These are phyloP conservation scores for Zosterops borbonicus DNA, from an alignment of 2,113 vertebrate genomes.

Conservation along the genomic window DNA sequence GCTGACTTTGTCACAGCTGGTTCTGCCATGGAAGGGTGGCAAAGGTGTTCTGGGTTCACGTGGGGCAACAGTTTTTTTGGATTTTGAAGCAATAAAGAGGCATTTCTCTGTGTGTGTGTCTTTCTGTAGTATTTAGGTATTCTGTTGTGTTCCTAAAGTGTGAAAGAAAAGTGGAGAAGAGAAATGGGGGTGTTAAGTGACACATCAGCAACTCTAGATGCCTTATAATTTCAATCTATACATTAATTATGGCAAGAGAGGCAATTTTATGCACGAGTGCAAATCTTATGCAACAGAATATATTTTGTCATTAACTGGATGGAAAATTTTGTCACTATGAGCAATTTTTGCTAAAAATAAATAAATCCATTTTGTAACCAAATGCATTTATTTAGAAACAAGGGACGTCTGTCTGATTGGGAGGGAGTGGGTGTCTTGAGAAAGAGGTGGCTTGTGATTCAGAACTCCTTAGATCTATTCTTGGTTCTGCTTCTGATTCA, in stretches of 20 bases:
- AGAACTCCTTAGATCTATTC: constrained; percentile 62
- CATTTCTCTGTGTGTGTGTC: background rate
- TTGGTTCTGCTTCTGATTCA: constrained; percentile 49
- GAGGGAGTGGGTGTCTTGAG: constrained; percentile 56
- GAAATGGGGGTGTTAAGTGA: background rate
- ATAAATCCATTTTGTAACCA: constrained; percentile 57
- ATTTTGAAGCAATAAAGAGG: background rate
- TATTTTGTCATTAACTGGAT: constrained; percentile 43
- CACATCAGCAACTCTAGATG: background rate
- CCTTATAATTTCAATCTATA: constrained; percentile 8
- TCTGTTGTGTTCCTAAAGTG: background rate
- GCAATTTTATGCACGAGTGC: background rate
- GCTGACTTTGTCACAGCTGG: background rate
- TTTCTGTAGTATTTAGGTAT: background rate
- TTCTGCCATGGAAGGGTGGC: background rate
- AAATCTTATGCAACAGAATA: constrained; percentile 25
- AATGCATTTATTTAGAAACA: constrained; percentile 65
- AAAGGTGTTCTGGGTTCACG: background rate
- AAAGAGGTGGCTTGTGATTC: constrained; percentile 67
- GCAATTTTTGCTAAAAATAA: constrained; percentile 64
- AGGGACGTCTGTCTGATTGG: constrained; percentile 59
- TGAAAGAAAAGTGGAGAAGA: background rate
- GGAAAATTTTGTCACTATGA: constrained; percentile 54
- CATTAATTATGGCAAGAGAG: background rate
- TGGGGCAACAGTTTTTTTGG: background rate